Conservation (phyloP, 2,888 invertebrate genomes). For the Sepiola atlantica region DNA sequence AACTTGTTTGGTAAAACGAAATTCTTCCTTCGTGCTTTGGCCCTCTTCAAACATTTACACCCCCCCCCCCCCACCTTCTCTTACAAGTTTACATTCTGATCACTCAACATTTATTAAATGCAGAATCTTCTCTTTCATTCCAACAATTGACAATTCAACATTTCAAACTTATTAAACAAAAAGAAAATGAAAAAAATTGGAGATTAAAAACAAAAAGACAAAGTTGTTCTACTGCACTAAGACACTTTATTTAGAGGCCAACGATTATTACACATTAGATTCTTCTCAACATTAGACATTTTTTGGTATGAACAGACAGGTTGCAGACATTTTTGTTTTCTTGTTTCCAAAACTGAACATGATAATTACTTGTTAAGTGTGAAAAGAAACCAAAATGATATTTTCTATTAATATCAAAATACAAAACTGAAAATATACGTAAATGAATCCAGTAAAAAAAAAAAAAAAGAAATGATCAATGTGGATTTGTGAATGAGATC, state of each 20-base stretch:
- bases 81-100: no score
- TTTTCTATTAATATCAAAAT: neutral
- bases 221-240: neutral
- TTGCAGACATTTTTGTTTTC: conserved; percentile 10
- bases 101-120: no score
- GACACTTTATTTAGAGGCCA: conserved; percentile 34
- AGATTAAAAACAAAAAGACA: neutral
- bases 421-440: neutral
- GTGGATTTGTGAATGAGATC: neutral
- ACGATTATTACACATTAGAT: neutral
- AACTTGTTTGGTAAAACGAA: no score
- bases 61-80: no score
- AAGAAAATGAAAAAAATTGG: neutral
- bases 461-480: neutral
- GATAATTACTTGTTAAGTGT: conserved; percentile 7
- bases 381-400: neutral
- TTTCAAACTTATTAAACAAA: neutral
- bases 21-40: no score
- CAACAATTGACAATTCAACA: no score
- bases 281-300: neutral
- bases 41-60: no score
- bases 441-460: conserved; percentile 6
- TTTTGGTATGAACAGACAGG: neutral
- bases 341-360: conserved; percentile 36
- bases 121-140: no score